phyloP scores from a whole-genome alignment of 2,113 vertebrate genomes.

The Corythoichthys intestinalis region DNA sequence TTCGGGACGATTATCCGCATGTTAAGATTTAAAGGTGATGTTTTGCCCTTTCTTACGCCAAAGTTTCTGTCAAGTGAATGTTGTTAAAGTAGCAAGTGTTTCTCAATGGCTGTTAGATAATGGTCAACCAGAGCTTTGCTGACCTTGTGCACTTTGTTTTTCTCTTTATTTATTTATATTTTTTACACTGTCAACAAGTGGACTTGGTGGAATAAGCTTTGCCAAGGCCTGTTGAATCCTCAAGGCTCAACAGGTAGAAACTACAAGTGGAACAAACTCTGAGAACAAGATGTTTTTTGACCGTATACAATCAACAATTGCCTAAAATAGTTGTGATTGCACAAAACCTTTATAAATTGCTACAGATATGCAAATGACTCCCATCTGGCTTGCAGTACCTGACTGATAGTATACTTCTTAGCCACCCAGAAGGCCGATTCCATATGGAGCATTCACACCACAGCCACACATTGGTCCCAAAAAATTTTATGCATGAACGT shows the following conservation, averaged over 20 bases:
- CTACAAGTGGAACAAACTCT: constrained; percentile 4
- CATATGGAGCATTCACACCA: constrained; percentile 6
- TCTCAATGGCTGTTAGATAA: constrained; percentile 4
- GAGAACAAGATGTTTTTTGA: neutral
- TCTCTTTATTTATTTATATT: neutral
- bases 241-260: constrained; percentile 8
- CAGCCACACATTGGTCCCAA: neutral
- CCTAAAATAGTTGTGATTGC: neutral
- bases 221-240: constrained; percentile 10
- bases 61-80: constrained; percentile 1
- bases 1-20: neutral
- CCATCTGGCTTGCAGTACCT: constrained; percentile 42
- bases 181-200: neutral
- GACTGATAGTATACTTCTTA: constrained; percentile 25
- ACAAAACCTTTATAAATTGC: neutral
- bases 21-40: neutral
- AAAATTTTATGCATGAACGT: constrained; percentile 6
- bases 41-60: constrained; percentile 1
- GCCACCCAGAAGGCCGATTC: constrained; percentile 32
- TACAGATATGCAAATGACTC: constrained; percentile 33
- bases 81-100: neutral
- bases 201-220: neutral
- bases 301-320: constrained; percentile 5
- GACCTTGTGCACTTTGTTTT: constrained; percentile 5
- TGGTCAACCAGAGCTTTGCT: neutral